These are phyloP conservation scores for Turritopsis rubra DNA, from an alignment of 30 jellyfish, hydroid and myxozoan species.

Conservation along the genomic window DNA sequence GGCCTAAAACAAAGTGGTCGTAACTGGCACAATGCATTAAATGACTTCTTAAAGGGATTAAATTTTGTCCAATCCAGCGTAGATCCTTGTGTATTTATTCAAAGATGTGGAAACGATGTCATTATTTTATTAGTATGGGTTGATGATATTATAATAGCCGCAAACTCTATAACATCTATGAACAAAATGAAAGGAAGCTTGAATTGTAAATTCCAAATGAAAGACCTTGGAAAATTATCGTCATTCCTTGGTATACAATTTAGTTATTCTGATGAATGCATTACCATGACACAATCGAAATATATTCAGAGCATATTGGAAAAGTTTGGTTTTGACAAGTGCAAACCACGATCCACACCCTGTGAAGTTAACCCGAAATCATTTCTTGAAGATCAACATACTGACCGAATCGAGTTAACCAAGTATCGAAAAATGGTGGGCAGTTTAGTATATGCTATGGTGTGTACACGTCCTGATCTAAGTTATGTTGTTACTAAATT, in stretches of 20 bases:
- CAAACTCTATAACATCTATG: slow-evolving; percentile 5
- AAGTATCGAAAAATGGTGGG: slow-evolving; percentile 30
- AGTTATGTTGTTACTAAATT: slow-evolving; percentile 35
- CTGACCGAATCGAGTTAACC: background rate
- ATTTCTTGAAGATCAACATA: background rate
- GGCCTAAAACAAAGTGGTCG: slow-evolving; percentile 45
- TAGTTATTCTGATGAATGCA: background rate
- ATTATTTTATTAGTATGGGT: slow-evolving; percentile 20
- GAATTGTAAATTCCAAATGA: slow-evolving; percentile 23
- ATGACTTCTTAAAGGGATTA: background rate
- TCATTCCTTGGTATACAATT: slow-evolving; percentile 34
- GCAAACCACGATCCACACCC: background rate
- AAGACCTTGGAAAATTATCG: slow-evolving; percentile 31
- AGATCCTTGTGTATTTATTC: slow-evolving; percentile 33
- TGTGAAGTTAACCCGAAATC: background rate
- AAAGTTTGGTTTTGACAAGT: background rate
- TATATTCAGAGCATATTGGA: background rate
- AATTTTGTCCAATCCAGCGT: slow-evolving; percentile 31
- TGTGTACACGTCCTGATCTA: slow-evolving; percentile 38
- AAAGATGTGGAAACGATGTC: background rate
- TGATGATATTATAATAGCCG: slow-evolving; percentile 44
- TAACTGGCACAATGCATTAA: slow-evolving; percentile 33
- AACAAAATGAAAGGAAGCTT: background rate
- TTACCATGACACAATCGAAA: slow-evolving; percentile 21
- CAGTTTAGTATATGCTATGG: slow-evolving; percentile 30